Base-by-base conservation (phyloP, 1,140 invertebrate species). In the Homalodisca vitripennis region DNA sequence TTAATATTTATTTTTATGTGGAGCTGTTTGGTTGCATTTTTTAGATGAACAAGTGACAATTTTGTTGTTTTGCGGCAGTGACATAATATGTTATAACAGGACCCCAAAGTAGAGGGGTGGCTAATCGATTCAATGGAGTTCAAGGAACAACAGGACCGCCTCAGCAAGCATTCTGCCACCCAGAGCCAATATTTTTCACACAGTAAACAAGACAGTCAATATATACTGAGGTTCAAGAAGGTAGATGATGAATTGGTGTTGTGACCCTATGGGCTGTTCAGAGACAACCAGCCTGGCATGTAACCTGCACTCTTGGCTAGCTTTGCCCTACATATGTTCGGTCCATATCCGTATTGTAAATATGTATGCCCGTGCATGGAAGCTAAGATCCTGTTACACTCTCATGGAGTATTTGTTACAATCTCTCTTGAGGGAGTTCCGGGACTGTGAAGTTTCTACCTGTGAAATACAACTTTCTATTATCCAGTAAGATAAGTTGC, bases 61-160 rank as follows among this genome's bases (percentile, higher is more conserved):
- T n/a, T n/a, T n/a, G n/a, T n/a, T n/a, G n/a, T n/a, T n/a, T n/a
- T n/a, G n/a, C n/a, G n/a, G n/a, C n/a, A n/a, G n/a, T n/a, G n/a
- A n/a, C n/a, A n/a, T n/a, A n/a, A n/a, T n/a, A n/a, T n/a, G 65
- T 73, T 72, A 46, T 72, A 67, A 53, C 77, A 82, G 80, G 81
- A 81, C 76, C 79, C 80, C 41, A 80, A 78, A 72, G 75, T 82
- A 72, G 77, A 77, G 72, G 76, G 74, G 67, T 80, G 79, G 79
- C 75, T 82, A 48, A 77, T 77, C 75, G 71, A 77, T 47, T 78
- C 80, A 71, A 81, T 80, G 80, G 65, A 78, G 53, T 75, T 78
- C 66, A 34, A 75, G 60, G 74, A 79, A 67, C 79, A 80, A 75
- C 76, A 75, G 29, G 72, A 74, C 62, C 77, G 79, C 26, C 75